phyloP scores from a whole-genome alignment of 2,797 vertebrate species.

The Liparis tanakae region DNA sequence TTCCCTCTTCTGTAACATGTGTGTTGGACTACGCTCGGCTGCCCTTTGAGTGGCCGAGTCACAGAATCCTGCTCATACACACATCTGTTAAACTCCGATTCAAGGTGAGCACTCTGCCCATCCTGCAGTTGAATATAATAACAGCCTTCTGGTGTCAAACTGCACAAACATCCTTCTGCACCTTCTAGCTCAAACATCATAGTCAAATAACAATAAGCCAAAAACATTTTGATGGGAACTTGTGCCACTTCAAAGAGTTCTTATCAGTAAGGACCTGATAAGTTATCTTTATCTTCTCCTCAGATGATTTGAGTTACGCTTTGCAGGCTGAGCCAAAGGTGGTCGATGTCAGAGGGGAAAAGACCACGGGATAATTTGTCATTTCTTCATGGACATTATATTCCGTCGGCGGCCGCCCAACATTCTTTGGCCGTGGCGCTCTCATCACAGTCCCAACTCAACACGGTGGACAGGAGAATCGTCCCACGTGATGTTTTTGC shows the following conservation, averaged over 20 bases:
- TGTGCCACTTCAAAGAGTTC: conserved; percentile 21
- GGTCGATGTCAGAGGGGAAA: conserved; percentile 23
- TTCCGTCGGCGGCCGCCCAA: conserved; percentile 33
- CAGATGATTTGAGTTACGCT: conserved; percentile 14
- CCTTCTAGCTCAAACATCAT: background rate
- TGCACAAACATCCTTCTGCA: background rate
- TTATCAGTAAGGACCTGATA: conserved; percentile 24
- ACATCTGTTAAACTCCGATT: background rate
- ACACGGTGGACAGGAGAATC: conserved; percentile 58
- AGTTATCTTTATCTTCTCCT: conserved; percentile 13
- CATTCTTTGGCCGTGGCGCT: conserved; percentile 59
- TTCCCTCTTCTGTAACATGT: background rate
- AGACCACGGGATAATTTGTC: conserved; percentile 70
- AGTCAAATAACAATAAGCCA: background rate
- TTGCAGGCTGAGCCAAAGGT: conserved; percentile 15
- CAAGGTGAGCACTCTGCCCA: background rate
- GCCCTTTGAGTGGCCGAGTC: too few relatives aligned
- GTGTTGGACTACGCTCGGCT: background rate
- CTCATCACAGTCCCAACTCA: conserved; percentile 62
- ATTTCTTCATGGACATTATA: conserved; percentile 73
- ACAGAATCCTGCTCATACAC: background rate
- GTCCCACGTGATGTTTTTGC: conserved; percentile 76
- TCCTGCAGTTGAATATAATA: background rate
- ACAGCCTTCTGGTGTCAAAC: background rate
- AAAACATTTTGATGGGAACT: background rate